These are phyloP conservation scores for Buteo buteo DNA, from an alignment of 2,113 vertebrate genomes.

Conservation along the genomic window DNA sequence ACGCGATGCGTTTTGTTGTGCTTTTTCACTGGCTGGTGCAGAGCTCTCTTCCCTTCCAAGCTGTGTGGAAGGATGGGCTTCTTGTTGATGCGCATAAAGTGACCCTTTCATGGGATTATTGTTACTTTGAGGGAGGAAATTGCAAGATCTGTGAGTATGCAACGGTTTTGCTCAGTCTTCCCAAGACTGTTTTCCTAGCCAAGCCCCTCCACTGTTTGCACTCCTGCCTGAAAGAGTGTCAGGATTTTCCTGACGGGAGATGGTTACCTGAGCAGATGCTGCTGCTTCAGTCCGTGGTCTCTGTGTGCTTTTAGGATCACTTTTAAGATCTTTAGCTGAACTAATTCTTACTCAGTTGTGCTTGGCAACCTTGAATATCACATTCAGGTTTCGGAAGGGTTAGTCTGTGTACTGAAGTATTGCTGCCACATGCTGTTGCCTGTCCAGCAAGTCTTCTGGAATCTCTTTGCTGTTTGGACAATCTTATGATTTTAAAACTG, in stretches of 20 bases:
- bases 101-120: background rate
- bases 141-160: too few relatives aligned
- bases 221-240: too few relatives aligned
- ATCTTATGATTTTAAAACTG: background rate
- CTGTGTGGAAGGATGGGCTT: rapidly evolving
- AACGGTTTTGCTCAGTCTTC: background rate
- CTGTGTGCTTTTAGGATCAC: background rate
- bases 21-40: background rate
- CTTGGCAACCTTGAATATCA: background rate
- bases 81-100: background rate
- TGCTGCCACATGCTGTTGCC: background rate
- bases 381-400: background rate
- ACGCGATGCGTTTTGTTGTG: background rate
- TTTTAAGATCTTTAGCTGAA: background rate
- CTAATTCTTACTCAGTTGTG: background rate
- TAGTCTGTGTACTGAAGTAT: background rate
- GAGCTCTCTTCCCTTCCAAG: background rate
- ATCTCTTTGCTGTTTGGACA: background rate
- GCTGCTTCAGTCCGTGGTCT: background rate
- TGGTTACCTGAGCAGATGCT: background rate
- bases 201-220: background rate
- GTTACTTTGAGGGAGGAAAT: background rate
- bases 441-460: background rate
- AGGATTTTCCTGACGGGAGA: background rate
- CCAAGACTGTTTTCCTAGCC: background rate